Conservation (phyloP, 2,888 invertebrate species). For the Argyra leucocephala region DNA sequence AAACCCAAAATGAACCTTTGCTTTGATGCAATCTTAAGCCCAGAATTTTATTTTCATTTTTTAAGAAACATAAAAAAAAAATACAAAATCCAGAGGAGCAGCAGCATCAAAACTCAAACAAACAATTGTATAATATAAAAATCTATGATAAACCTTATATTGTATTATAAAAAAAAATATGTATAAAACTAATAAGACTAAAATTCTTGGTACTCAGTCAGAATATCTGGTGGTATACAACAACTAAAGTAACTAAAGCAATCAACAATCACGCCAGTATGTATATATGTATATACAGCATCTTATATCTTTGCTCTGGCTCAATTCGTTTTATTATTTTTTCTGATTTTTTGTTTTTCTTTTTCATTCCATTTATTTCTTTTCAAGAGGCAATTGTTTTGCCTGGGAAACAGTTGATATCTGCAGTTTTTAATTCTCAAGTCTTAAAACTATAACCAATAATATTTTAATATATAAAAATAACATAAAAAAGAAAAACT, state of each 20-base stretch:
- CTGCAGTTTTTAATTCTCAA: neutral
- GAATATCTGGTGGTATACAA: neutral
- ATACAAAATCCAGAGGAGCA: conserved; percentile 33
- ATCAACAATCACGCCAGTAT: neutral
- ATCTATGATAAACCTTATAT: conserved; percentile 1
- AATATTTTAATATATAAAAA: conserved; percentile 1
- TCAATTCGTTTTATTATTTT: neutral
- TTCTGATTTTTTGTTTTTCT: neutral
- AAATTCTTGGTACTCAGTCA: neutral
- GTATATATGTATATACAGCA: no score
- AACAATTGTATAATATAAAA: neutral
- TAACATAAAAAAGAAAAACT: no score
- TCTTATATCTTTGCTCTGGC: neutral
- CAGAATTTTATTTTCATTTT: neutral
- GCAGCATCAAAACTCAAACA: neutral
- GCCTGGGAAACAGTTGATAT: conserved; percentile 2
- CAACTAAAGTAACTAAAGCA: neutral
- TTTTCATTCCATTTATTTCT: neutral
- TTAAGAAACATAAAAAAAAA: conserved; percentile 10
- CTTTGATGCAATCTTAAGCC: conserved; percentile 8
- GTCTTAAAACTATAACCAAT: neutral
- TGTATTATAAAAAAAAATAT: neutral
- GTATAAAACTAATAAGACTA: neutral
- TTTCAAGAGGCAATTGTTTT: conserved; percentile 3
- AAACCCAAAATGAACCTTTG: conserved; percentile 8